These are phyloP conservation scores for Trimorus sp. DNA, from an alignment of 2,888 invertebrate species.

Conservation along the genomic window DNA sequence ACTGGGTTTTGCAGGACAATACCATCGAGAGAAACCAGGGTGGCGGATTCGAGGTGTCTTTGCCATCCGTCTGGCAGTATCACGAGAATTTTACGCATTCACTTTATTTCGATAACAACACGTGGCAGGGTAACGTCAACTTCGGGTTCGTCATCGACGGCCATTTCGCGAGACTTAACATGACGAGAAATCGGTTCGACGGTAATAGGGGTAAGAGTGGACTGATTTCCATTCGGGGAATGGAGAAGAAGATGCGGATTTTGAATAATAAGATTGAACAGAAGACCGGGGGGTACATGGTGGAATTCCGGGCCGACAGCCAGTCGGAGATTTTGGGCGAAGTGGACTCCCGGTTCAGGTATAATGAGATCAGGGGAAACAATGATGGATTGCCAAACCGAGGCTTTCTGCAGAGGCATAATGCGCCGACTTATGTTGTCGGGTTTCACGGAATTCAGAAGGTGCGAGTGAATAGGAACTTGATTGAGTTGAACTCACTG, in stretches of 20 bases:
- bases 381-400: constrained; percentile 81
- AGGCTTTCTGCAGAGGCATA: constrained; percentile 78
- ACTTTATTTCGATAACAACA: constrained; percentile 92
- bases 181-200: constrained; percentile 91
- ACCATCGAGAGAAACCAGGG: constrained; percentile 91
- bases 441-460: constrained; percentile 97
- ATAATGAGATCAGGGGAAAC: constrained; percentile 90
- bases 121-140: constrained; percentile 92
- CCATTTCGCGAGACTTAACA: constrained; percentile 94
- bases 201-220: constrained; percentile 93
- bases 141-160: constrained; percentile 95
- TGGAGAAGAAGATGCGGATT: constrained; percentile 97
- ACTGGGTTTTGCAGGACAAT: constrained; percentile 94
- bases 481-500: constrained; percentile 91
- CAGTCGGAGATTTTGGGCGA: constrained; percentile 96
- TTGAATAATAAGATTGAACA: constrained; percentile 89
- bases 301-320: constrained; percentile 94
- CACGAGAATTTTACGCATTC: constrained; percentile 97
- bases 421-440: constrained; percentile 90
- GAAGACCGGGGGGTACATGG: constrained; percentile 91
- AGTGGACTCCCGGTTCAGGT: constrained; percentile 90
- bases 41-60: constrained; percentile 90
- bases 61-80: constrained; percentile 98
- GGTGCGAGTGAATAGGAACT: constrained; percentile 93
- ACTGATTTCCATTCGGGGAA: constrained; percentile 91